Conservation (phyloP, 1,140 invertebrate species). For the Alviniconcha marisindica region DNA sequence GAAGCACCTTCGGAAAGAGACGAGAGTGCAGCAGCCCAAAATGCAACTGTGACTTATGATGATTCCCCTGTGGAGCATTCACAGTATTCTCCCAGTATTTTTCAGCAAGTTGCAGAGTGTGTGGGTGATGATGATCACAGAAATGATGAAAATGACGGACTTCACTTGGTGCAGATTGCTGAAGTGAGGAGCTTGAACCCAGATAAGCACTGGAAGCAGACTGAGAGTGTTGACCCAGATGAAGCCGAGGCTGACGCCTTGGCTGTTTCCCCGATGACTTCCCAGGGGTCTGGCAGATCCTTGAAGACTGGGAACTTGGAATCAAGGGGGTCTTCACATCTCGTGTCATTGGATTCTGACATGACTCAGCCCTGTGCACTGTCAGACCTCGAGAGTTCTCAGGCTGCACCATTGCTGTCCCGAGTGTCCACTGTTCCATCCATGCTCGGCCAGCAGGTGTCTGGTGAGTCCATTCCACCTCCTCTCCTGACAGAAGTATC, state of each 20-base stretch:
- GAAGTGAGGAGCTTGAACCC: neutral
- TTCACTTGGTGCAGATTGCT: neutral
- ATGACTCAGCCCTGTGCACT: conserved; percentile 12
- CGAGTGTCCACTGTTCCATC: conserved; percentile 7
- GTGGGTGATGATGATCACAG: neutral
- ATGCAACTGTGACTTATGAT: neutral
- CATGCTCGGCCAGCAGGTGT: neutral
- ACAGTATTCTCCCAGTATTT: neutral
- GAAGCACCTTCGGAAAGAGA: neutral
- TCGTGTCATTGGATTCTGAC: neutral
- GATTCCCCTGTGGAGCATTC: neutral
- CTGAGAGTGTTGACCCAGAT: neutral
- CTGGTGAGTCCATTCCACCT: neutral
- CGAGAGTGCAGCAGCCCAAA: neutral
- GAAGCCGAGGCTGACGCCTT: neutral
- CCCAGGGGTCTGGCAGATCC: neutral
- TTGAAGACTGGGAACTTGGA: neutral
- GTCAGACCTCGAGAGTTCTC: neutral
- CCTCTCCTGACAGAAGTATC: neutral
- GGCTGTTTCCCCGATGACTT: neutral
- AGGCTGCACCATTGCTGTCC: neutral
- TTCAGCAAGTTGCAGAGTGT: neutral
- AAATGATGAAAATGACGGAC: too few species aligned
- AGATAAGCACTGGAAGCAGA: neutral
- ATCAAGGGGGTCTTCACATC: neutral